Evolutionary conservation across 2,113 vertebrate genomes (phyloP), one percentile per base, ranked within the genome.

Genomic region (Riparia riparia): DNA sequence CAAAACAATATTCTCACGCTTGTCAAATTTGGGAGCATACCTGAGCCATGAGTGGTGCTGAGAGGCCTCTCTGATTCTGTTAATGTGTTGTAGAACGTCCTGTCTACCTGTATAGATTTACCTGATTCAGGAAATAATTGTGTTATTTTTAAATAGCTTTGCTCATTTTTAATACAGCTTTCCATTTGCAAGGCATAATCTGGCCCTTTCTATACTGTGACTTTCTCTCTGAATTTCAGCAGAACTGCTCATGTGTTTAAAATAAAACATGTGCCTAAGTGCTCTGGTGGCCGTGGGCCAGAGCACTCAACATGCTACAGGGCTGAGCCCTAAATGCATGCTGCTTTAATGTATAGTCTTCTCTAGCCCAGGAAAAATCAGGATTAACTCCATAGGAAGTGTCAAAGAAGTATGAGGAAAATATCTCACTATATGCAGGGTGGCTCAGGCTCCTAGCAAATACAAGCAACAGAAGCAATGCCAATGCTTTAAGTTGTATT

Each of bases 271-370:
- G 70, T 91, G 74, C 69, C 60, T 92, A 89, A 93, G 87, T 95
- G 95, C 92, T 95, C 77, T 56, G 41, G 51, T 97, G 92, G 92
- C 94, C 7, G 2, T 45, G 25, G 87, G 84, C 88, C 95, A 97
- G 82, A 77, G 25, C 34, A 32, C 44, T 95, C 90, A n/a, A 41
- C 76, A 45, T 10, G 8, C 81, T 74, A 10, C 64, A 71, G 56
- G 32, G 41, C 64, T 90, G 74, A 93, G 39, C 71, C 53, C 42
- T 69, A 65, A 76, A 20, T 68, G 44, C 6, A 1, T 12, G 31
- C 68, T 86, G 19, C 44, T 73, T 70, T 82, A 83, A 90, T n/a
- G n/a, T 88, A 83, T 71, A 63, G 82, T 70, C 56, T 63, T 63
- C 54, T 83, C 17, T 71, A 90, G 79, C 37, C 44, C n/a, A 12